A percentile compares a stretch with the other conserved stretches of the same genome.
Evolutionary conservation across 2,888 invertebrate genomes (phyloP).

Genomic region (Diaperis boleti): DNA sequence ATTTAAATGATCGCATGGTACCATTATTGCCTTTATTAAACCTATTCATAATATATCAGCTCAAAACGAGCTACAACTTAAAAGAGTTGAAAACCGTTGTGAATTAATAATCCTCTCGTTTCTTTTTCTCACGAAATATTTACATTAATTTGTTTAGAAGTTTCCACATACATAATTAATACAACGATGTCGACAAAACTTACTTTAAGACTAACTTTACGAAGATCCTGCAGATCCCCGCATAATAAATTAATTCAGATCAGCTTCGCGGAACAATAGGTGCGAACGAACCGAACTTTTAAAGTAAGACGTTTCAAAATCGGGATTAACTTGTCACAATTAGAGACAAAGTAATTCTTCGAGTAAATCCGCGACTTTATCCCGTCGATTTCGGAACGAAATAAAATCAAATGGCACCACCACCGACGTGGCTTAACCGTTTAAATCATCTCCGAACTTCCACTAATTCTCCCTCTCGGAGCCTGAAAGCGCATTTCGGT

Average conservation of each 20-base stretch:
- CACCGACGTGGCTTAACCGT: slow-evolving; percentile 22
- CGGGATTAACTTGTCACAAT: slow-evolving; percentile 24
- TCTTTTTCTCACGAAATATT: no score
- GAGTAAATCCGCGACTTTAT: slow-evolving; percentile 25
- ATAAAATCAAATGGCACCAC: slow-evolving; percentile 29
- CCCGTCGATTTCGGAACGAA: slow-evolving; percentile 22
- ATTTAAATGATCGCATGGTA: no score
- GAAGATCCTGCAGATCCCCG: no score
- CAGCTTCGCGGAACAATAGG: slow-evolving; percentile 24
- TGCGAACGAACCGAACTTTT: slow-evolving; percentile 11
- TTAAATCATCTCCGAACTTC: slow-evolving; percentile 29
- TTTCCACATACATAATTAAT: no score
- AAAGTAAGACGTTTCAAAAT: slow-evolving; percentile 17
- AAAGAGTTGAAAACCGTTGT: no score
- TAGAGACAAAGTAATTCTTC: slow-evolving; percentile 31
- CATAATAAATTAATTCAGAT: not conserved
- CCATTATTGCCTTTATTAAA: no score
- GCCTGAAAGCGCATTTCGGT: slow-evolving; percentile 23
- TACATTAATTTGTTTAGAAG: no score
- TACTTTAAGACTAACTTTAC: no score
- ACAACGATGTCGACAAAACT: no score
- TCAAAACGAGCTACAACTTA: no score
- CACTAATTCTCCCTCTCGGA: slow-evolving; percentile 20
- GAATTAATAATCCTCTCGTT: no score
- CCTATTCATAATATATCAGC: no score